Evolutionary conservation across 37 sponge, comb jelly and placozoan species (phyloP).

Genomic region (Eunapius fragilis): DNA sequence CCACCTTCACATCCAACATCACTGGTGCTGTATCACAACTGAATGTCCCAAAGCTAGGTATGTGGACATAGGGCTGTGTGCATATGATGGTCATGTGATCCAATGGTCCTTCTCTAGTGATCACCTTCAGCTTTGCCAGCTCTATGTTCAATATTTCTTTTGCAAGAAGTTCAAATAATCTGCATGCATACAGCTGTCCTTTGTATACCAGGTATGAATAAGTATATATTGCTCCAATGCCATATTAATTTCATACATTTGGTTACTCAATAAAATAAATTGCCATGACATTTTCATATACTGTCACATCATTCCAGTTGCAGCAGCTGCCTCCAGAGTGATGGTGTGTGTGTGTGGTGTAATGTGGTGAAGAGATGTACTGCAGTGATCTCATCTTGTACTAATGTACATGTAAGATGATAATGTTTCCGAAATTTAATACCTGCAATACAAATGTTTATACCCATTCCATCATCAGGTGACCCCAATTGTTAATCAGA

Average conservation of each 20-base stretch:
- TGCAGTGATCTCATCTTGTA: conserved; percentile 23
- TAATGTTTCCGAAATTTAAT: not conserved
- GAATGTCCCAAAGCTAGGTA: too few relatives aligned
- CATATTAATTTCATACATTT: too few relatives aligned
- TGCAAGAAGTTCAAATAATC: conserved; percentile 4
- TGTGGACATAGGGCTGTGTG: too few relatives aligned
- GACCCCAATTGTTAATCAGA: not conserved
- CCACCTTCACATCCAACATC: too few relatives aligned
- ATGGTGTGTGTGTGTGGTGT: too few relatives aligned
- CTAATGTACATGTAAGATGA: not conserved
- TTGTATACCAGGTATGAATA: too few relatives aligned
- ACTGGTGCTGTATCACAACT: too few relatives aligned
- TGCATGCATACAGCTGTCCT: conserved; percentile 29
- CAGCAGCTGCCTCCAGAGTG: too few relatives aligned
- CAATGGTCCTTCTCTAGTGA: conserved; percentile 9
- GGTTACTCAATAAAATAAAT: too few relatives aligned
- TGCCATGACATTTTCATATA: too few relatives aligned
- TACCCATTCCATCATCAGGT: not conserved
- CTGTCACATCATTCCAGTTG: conserved; percentile 8
- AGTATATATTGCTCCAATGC: too few relatives aligned
- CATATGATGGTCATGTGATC: too few relatives aligned
- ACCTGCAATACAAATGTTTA: not conserved
- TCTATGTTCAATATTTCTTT: conserved; percentile 15
- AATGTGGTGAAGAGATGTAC: conserved; percentile 30
- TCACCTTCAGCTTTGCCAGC: conserved; percentile 40